Percentiles rank a stretch among this genome's conserved stretches.
Evolutionary conservation across 2,888 invertebrate species (phyloP).

Genomic region (Itoplectis maculator): DNA sequence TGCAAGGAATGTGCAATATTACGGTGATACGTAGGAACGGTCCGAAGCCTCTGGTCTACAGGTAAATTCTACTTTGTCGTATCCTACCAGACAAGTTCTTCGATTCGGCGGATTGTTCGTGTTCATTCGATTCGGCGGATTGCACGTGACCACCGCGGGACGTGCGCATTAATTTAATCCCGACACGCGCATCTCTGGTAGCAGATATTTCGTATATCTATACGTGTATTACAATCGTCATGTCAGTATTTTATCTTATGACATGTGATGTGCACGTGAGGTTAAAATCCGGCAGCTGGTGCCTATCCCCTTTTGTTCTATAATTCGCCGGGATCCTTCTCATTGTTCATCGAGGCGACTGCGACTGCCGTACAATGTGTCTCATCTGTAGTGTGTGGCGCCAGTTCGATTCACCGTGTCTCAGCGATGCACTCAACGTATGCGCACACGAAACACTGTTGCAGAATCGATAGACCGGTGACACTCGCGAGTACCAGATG

Average conservation of each 20-base stretch:
- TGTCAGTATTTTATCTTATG: background rate
- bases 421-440: background rate
- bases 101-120: background rate
- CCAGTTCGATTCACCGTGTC: conserved; percentile 33
- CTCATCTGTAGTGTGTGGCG: conserved; percentile 25
- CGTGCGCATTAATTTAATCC: conserved; percentile 15
- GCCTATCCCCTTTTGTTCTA: background rate
- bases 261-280: background rate
- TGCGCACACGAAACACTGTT: conserved; percentile 21
- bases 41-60: background rate
- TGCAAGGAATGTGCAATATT: conserved; percentile 7
- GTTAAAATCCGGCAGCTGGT: background rate
- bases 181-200: no score
- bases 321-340: conserved; percentile 22
- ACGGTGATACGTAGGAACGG: background rate
- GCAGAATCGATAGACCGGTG: conserved; percentile 50
- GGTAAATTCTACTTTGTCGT: conserved; percentile 16
- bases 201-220: no score
- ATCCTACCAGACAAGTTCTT: background rate
- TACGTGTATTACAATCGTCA: background rate
- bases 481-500: conserved; percentile 15
- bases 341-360: conserved; percentile 20
- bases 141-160: background rate
- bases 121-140: background rate
- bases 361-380: conserved; percentile 7